A percentile compares a stretch with the other conserved stretches of the same genome.
Conservation (phyloP, 2,888 invertebrate genomes). For the Erebia palarica region DNA sequence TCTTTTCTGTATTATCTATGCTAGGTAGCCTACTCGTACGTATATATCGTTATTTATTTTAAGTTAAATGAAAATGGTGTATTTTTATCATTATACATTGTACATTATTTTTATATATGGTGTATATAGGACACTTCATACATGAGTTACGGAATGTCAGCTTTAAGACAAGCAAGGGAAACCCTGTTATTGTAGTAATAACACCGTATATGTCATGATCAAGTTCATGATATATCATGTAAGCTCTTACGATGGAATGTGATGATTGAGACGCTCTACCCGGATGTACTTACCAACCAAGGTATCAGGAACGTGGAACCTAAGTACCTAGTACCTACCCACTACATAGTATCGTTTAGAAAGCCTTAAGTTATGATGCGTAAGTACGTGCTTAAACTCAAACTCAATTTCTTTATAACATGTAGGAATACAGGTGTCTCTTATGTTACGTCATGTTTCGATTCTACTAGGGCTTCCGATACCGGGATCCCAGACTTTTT, state of each 20-base stretch:
- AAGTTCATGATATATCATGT: slow-evolving; percentile 40
- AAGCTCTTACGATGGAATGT: slow-evolving; percentile 51
- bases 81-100: no score
- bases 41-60: not conserved
- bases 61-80: not conserved
- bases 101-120: no score
- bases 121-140: not conserved
- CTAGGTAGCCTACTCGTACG: no score
- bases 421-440: no score
- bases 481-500: no score
- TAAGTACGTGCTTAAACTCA: not conserved
- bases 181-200: slow-evolving; percentile 28
- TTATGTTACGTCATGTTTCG: no score
- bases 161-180: slow-evolving; percentile 20
- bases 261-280: slow-evolving; percentile 53
- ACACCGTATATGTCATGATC: slow-evolving; percentile 50
- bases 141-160: slow-evolving; percentile 10
- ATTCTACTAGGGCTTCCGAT: no score
- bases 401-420: no score
- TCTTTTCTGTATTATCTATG: slow-evolving; percentile 9
- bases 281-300: slow-evolving; percentile 50
- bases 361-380: not conserved
- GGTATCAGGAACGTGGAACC: slow-evolving; percentile 34
- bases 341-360: slow-evolving; percentile 14
- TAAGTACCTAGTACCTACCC: slow-evolving; percentile 11